Percentiles rank a stretch among this genome's conserved stretches.
These are phyloP conservation scores for Cyclina sinensis DNA, from an alignment of 1,140 invertebrate species.

Conservation along the genomic window DNA sequence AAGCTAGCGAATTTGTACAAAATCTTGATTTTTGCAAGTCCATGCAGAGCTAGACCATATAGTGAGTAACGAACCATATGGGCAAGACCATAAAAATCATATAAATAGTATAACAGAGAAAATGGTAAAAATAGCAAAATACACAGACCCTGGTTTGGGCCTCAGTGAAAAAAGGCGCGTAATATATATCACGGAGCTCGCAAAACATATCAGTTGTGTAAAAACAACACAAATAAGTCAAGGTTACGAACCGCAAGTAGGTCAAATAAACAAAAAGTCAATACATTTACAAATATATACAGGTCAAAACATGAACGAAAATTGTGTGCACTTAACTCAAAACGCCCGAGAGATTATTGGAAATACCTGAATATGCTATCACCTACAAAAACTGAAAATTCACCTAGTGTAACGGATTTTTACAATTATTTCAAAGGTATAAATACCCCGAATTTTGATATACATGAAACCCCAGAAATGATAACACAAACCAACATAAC, in stretches of 20 bases:
- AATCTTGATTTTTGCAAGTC: background rate
- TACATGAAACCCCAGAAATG: too few relatives aligned
- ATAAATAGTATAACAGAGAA: background rate
- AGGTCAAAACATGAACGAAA: too few relatives aligned
- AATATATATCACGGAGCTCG: background rate
- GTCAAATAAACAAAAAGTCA: background rate
- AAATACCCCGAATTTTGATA: too few relatives aligned
- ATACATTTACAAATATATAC: background rate
- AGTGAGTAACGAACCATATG: background rate
- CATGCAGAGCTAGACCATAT: background rate
- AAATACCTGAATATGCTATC: too few relatives aligned
- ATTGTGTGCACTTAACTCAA: too few relatives aligned
- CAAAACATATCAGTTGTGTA: background rate
- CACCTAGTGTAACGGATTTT: too few relatives aligned
- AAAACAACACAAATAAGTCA: background rate
- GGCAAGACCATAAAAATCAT: background rate
- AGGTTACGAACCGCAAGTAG: background rate
- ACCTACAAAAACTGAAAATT: too few relatives aligned
- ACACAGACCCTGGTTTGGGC: background rate
- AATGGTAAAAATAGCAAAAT: background rate
- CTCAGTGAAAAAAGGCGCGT: background rate
- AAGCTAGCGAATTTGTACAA: background rate
- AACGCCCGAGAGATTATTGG: too few relatives aligned
- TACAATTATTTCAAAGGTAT: too few relatives aligned
- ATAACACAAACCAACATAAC: too few relatives aligned